These are phyloP conservation scores for Elaeidobius kamerunicus DNA, from an alignment of 2,888 invertebrate genomes.

Conservation along the genomic window DNA sequence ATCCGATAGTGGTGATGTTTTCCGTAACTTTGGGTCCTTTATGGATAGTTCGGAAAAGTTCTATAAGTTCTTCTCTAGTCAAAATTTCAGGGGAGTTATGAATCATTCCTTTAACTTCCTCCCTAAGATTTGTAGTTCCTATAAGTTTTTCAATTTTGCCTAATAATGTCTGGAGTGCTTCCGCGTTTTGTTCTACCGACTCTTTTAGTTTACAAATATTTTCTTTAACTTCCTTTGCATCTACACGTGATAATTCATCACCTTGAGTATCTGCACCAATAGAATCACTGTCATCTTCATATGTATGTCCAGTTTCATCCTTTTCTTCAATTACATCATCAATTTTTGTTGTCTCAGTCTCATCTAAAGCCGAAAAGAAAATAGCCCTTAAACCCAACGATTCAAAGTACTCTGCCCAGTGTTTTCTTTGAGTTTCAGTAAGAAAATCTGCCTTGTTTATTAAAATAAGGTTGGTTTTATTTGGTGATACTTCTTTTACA, in stretches of 20 bases:
- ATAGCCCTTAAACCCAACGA: conserved; percentile 66
- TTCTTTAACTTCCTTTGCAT: conserved; percentile 9
- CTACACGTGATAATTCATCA: conserved; percentile 18
- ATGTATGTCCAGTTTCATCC: conserved; percentile 27
- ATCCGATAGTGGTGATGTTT: conserved; percentile 75
- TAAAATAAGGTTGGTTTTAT: conserved; percentile 78
- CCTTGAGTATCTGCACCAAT: background rate
- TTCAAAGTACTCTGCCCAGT: conserved; percentile 85
- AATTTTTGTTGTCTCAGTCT: conserved; percentile 46
- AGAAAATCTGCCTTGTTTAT: conserved; percentile 96
- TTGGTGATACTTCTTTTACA: conserved; percentile 61
- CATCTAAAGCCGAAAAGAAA: conserved; percentile 86
- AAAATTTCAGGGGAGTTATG: conserved; percentile 60
- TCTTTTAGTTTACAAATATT: conserved; percentile 54
- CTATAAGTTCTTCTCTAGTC: conserved; percentile 66
- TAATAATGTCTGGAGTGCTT: conserved; percentile 56
- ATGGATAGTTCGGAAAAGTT: conserved; percentile 65
- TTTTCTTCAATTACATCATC: conserved; percentile 32
- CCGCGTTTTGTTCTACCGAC: conserved; percentile 56
- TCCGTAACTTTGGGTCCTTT: conserved; percentile 49
- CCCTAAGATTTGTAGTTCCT: conserved; percentile 30
- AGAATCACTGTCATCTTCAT: conserved; percentile 28
- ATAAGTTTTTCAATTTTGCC: conserved; percentile 50
- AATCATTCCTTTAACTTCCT: conserved; percentile 18
- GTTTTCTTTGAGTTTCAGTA: conserved; percentile 70